These are phyloP conservation scores for Rhyacichthys aspro DNA, from an alignment of 2,797 vertebrate species.

Conservation along the genomic window DNA sequence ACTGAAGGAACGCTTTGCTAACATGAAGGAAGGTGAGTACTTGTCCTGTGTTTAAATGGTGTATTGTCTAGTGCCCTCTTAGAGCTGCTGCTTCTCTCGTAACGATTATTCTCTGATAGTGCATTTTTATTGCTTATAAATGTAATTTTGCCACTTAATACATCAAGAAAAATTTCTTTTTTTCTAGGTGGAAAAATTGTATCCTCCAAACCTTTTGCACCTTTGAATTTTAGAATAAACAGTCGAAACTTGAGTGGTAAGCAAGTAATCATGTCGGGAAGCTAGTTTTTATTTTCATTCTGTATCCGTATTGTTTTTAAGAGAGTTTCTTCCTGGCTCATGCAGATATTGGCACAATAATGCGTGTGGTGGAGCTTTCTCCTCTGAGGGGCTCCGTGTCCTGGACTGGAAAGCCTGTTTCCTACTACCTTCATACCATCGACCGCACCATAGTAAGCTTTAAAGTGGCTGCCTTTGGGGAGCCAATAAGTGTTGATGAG, in stretches of 20 bases:
- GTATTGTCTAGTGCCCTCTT: too few species aligned
- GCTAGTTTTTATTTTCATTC: background rate
- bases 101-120: too few species aligned
- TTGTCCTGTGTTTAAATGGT: background rate
- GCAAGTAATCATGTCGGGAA: slow-evolving; percentile 34
- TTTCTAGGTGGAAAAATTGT: slow-evolving; percentile 96
- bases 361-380: slow-evolving; percentile 98
- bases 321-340: slow-evolving; percentile 7
- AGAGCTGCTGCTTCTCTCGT: too few species aligned
- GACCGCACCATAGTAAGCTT: slow-evolving; percentile 98
- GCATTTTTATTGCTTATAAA: too few species aligned
- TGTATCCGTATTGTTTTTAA: slow-evolving; percentile 1
- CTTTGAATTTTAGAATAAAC: slow-evolving; percentile 99
- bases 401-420: slow-evolving; percentile 99
- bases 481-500: background rate
- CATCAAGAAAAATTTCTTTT: slow-evolving; percentile 19
- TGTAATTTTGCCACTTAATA: background rate
- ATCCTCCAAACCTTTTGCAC: slow-evolving; percentile 99
- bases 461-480: background rate
- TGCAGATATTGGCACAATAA: slow-evolving; percentile 99
- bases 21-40: slow-evolving; percentile 98
- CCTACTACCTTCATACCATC: slow-evolving; percentile 99
- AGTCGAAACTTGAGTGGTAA: slow-evolving; percentile 99
- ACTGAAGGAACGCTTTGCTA: slow-evolving; percentile 99
- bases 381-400: slow-evolving; percentile 97